Base-by-base conservation (phyloP, 2,797 vertebrate genomes). In the Oryzias dopingdopingensis region DNA sequence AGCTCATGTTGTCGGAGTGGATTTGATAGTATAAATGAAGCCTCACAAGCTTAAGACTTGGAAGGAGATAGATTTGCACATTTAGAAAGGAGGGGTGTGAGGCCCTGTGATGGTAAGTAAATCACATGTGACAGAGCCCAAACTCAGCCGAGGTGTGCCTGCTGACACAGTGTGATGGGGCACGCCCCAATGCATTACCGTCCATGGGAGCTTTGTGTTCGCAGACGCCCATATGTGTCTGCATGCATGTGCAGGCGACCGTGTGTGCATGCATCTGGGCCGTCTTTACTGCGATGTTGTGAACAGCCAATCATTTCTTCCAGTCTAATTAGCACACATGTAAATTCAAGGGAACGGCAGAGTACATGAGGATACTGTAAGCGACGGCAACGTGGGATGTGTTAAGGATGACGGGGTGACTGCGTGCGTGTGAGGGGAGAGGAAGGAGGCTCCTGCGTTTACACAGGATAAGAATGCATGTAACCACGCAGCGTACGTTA, bases 301-400 rank as follows among this genome's bases (percentile, higher is more conserved):
- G 86, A 94, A 91, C 95, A 96, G 96, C 95, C 96, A 96, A 95
- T 98, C 95, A 97, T 96, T 96, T 97, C 94, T 97, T 98, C 97
- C 96, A 97, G 94, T 95, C 96, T 95, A 96, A 98, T 98, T 99
- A 96, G 92, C 96, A 97, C 95, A 91, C 93, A 94, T 95, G 94
- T 94, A 97, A 95, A 95, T 95, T 93, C 92, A 79, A 70, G 62
- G 56, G 60, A 81, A 72, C 76, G 20, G 65, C 72, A 60, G 91
- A 90, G 90, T 92, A 91, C 80, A 66, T 65, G 74, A 71, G 70
- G 72, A 80, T 70, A 29, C 26, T 29, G 26, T 29, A 49, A 77
- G 59, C 76, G 52, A 85, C 78, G 61, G 77, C 24, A 81, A 80
- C 72, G 65, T 71, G 81, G 81, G 79, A 80, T 81, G 58, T 59